A percentile compares a stretch with the other conserved stretches of the same genome.
phyloP scores from a whole-genome alignment of 2,888 invertebrate genomes.

The Tetramorium bicarinatum region DNA sequence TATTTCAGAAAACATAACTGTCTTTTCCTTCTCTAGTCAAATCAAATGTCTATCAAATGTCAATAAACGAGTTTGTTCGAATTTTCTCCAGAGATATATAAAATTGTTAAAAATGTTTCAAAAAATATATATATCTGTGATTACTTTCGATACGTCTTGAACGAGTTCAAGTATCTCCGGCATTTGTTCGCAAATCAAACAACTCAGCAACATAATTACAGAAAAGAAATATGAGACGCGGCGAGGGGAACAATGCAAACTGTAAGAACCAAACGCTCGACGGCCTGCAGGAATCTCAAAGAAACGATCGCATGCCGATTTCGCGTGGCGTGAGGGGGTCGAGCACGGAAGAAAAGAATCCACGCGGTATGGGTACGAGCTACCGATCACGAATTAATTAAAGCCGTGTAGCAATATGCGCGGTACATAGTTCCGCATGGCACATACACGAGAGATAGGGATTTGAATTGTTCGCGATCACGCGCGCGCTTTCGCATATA shows the following conservation, averaged over 20 bases:
- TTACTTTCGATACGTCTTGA: not conserved
- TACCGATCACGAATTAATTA: constrained; percentile 84
- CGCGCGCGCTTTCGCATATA: constrained; percentile 77
- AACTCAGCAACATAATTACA: constrained; percentile 1
- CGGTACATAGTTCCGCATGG: constrained; percentile 77
- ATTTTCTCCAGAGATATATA: constrained; percentile 1
- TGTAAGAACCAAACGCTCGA: constrained; percentile 5
- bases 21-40: too few species aligned
- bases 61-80: not conserved
- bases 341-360: constrained; percentile 58
- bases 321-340: constrained; percentile 17
- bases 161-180: not conserved
- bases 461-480: constrained; percentile 84
- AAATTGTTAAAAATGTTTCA: constrained; percentile 7
- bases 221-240: not conserved
- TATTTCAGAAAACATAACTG: not conserved
- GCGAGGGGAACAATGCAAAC: constrained; percentile 1
- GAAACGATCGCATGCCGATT: constrained; percentile 48
- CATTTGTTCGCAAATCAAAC: not conserved
- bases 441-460: constrained; percentile 80
- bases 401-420: constrained; percentile 80
- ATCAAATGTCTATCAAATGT: not conserved
- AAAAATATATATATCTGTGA: not conserved
- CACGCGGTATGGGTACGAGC: constrained; percentile 61
- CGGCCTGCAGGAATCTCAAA: constrained; percentile 27